Percentiles rank a stretch among this genome's conserved stretches.
phyloP scores from a whole-genome alignment of 1,140 invertebrate species.

The Saccostrea echinata region DNA sequence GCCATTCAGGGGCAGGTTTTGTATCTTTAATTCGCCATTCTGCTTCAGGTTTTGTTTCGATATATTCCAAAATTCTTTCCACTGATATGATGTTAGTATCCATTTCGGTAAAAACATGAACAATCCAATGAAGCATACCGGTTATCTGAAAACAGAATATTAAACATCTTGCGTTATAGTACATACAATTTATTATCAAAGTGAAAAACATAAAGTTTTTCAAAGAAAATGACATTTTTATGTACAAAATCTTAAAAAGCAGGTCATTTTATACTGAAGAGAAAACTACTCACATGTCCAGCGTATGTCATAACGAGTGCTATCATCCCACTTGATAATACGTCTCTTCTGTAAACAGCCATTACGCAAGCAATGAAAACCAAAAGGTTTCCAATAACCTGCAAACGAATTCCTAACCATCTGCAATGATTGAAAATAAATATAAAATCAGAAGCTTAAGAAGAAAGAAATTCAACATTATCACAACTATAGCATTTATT shows the following conservation, averaged over 20 bases:
- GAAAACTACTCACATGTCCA: neutral
- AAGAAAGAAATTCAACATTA: no score
- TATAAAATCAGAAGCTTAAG: no score
- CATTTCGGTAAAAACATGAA: conserved; percentile 95
- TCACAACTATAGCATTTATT: no score
- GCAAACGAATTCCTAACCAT: conserved; percentile 78
- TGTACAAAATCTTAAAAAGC: neutral
- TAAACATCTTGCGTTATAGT: neutral
- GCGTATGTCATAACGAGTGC: conserved; percentile 24
- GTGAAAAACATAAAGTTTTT: neutral
- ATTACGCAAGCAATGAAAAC: neutral
- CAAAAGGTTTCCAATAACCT: conserved; percentile 73
- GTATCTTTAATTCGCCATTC: conserved; percentile 40
- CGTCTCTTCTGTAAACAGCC: neutral
- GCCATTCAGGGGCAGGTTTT: conserved; percentile 84
- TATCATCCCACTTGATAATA: conserved; percentile 34
- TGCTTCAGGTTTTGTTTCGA: conserved; percentile 85
- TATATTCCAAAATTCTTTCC: conserved; percentile 97
- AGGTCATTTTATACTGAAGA: neutral
- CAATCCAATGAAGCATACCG: conserved; percentile 95
- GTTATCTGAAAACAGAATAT: conserved; percentile 83
- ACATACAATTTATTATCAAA: neutral
- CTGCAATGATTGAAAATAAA: conserved; percentile 50
- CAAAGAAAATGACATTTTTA: neutral
- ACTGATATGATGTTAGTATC: conserved; percentile 98